phyloP scores from a whole-genome alignment of 1,140 invertebrate species.

The Aphis craccivora region DNA sequence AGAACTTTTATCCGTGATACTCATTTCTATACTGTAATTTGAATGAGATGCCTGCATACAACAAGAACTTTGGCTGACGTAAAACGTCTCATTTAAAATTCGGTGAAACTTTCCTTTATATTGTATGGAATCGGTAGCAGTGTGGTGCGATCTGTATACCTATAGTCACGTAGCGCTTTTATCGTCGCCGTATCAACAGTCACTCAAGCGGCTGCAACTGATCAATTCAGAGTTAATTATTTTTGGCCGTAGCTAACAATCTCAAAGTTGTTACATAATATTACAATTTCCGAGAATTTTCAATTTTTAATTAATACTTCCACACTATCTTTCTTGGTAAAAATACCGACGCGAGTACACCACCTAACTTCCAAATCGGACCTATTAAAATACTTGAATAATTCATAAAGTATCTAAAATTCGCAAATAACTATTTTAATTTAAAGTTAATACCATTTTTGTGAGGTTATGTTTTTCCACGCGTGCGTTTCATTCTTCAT shows the following conservation, averaged over 20 bases:
- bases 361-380: neutral
- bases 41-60: neutral
- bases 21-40: neutral
- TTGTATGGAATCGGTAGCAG: neutral
- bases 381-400: neutral
- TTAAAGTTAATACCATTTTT: neutral
- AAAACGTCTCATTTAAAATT: constrained; percentile 36
- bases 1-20: neutral
- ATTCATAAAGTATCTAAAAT: neutral
- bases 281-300: neutral
- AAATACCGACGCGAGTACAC: neutral
- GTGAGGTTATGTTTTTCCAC: neutral
- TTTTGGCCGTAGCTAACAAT: neutral
- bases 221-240: constrained; percentile 1
- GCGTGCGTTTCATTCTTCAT: neutral
- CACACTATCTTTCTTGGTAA: neutral
- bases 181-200: neutral
- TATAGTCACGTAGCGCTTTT: neutral
- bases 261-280: neutral
- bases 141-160: neutral
- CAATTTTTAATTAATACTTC: neutral
- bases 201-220: neutral
- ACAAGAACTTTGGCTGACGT: neutral
- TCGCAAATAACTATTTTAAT: neutral
- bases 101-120: neutral